Evolutionary conservation across 2,113 vertebrate genomes (phyloP), one percentile per base, ranked within the genome.

Genomic region (Suncus etruscus): DNA sequence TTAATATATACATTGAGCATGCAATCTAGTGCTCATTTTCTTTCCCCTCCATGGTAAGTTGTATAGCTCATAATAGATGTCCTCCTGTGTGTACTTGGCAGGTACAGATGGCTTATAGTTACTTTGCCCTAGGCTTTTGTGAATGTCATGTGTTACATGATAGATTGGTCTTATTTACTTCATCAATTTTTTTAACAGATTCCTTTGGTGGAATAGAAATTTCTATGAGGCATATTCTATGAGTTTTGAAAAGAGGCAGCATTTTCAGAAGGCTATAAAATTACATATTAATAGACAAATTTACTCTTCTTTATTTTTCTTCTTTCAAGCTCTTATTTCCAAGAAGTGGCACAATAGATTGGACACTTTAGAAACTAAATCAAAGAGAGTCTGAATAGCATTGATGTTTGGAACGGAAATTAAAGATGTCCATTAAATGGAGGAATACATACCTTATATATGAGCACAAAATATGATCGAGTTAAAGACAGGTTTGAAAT

Each of bases 111-210:
- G 20, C 74, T 29, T 7, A 45, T 11, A 85, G 50, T 12, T 14
- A 14, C 74, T 94, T 45, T 83, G 82, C 87, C 92, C 68, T 0
- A 3, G 87, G 95, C 82, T 27, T 5, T 45, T 24, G 77, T 48
- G 61, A 91, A 90, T 45, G 65, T 88, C 6, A 7, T 0, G 0
- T 11, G 0, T 10, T 47, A 6, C 45, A 79, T 91, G 85, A 94
- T 90, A 91, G 88, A 88, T 90, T 70, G 87, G 72, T 86, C 83
- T 80, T 11, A 77, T 91, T 90, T 88, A 90, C 83, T 77, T 48
- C 81, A 39, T 94, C 94, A 92, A 78, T 94, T 94, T 90, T 94
- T 90, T 95, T 93, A 90, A 76, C 82, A 65, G 79, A 70, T 91
- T 87, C 65, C 85, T 86, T 91, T 88, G 70, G 91, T 78, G 87